Conservation (phyloP, 1,140 invertebrate genomes). For the Temnothorax longispinosus region DNA sequence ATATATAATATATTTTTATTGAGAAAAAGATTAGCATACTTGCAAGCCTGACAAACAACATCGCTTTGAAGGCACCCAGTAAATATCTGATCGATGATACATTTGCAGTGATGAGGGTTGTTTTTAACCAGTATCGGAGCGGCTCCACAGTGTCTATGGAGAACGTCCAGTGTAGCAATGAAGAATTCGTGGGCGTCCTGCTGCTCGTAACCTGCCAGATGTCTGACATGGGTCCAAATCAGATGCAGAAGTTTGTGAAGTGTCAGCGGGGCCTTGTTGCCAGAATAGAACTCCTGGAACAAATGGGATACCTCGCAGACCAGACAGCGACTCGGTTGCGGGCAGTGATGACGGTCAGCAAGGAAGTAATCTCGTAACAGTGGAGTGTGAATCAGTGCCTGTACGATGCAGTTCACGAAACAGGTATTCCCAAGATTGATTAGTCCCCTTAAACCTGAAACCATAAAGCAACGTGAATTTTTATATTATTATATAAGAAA, state of each 20-base stretch:
- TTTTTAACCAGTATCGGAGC: constrained; percentile 84
- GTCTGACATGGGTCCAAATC: constrained; percentile 98
- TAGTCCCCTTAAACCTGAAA: constrained; percentile 92
- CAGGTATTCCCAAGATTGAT: constrained; percentile 99
- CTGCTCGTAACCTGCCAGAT: constrained; percentile 98
- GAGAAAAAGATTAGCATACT: constrained; percentile 86
- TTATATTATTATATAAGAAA: background rate
- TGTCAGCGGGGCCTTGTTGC: constrained; percentile 94
- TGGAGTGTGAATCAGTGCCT: constrained; percentile 97
- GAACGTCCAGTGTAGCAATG: constrained; percentile 96
- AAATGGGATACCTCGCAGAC: constrained; percentile 96
- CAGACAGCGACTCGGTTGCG: constrained; percentile 91
- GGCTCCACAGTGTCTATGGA: constrained; percentile 92
- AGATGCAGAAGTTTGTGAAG: constrained; percentile 95
- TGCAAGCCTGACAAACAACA: constrained; percentile 98
- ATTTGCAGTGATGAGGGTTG: constrained; percentile 93
- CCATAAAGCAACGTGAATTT: background rate
- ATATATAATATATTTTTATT: background rate
- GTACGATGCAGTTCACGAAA: constrained; percentile 99
- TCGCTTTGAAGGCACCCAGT: constrained; percentile 98
- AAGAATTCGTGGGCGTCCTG: constrained; percentile 99
- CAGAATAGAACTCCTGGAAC: constrained; percentile 97
- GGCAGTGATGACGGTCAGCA: constrained; percentile 95
- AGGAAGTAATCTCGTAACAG: constrained; percentile 98
- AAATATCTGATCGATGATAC: constrained; percentile 99